Evolutionary conservation across 2,797 vertebrate species (phyloP), one percentile per base, ranked within the genome.

Genomic region (Tolypeutes matacus): DNA sequence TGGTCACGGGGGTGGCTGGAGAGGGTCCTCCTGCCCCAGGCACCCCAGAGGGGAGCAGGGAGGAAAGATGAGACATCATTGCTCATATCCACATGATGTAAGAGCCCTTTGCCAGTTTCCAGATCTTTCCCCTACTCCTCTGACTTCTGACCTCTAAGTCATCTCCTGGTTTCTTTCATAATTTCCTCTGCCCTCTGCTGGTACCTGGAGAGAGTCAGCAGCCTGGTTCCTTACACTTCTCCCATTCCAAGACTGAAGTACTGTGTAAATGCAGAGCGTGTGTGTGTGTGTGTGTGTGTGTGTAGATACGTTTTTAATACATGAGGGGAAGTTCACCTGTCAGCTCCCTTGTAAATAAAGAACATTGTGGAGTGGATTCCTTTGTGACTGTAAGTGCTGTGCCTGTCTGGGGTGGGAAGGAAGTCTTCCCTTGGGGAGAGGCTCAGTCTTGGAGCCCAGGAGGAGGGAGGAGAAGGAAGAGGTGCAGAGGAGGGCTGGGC

Each of bases 321-420:
- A 0, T 0, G 51, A 39, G 58, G 27, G 17, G 23, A 73, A 21
- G 62, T 75, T 80, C 25, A 3, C 36, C 46, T n/a, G 3, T 77
- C 34, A 7, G 5, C 76, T 81, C n/a, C 12, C 23, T 83, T 95
- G 62, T 97, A 75, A 97, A 96, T 97, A 97, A 97, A 97, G 89
- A 56, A 51, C 36, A 65, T 51, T 7, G 6, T n/a, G 56, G 64
- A 18, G 75, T 34, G 56, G 64, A 18, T 78, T 58, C 56, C 53
- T 80, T 17, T 42, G 34, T 81, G 64, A 60, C 77, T 49, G 1
- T 51, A 46, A 15, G 67, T 86, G 84, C 51, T 76, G 13, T 51
- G 78, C 78, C 36, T 36, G 20, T 7, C 1, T 0, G 4, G 56
- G 51, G 23, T 1, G 3, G 56, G 36, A 69, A 34, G 36, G 3